Percentiles rank a stretch among this genome's conserved stretches.
These are phyloP conservation scores for Leucophenga varia DNA, from an alignment of 1,140 invertebrate genomes.

Conservation along the genomic window DNA sequence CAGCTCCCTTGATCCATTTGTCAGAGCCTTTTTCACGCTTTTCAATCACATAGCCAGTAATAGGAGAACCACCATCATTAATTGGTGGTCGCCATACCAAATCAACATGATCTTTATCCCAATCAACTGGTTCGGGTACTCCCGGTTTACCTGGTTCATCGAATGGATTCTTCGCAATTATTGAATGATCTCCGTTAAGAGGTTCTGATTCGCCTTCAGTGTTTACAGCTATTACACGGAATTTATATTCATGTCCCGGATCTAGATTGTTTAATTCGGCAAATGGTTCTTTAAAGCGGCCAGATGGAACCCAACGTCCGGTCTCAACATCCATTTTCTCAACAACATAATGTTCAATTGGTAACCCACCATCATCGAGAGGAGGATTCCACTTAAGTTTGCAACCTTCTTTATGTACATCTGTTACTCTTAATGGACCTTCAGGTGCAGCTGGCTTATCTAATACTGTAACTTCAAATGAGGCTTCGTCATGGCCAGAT, in stretches of 20 bases:
- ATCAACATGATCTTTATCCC: conserved; percentile 94
- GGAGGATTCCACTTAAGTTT: conserved; percentile 93
- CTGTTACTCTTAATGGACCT: conserved; percentile 84
- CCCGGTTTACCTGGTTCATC: conserved; percentile 91
- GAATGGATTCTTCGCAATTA: conserved; percentile 97
- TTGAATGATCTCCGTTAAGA: conserved; percentile 81
- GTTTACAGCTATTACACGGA: conserved; percentile 94
- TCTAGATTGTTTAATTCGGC: conserved; percentile 82
- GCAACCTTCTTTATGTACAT: conserved; percentile 92
- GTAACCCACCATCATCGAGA: conserved; percentile 85
- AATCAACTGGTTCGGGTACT: conserved; percentile 84
- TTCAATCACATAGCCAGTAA: conserved; percentile 91
- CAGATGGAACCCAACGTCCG: conserved; percentile 82
- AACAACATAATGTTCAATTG: conserved; percentile 88
- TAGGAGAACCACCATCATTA: conserved; percentile 88
- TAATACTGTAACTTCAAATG: conserved; percentile 83
- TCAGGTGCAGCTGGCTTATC: conserved; percentile 88
- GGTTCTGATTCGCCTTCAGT: conserved; percentile 93
- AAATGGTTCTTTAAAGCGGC: conserved; percentile 77
- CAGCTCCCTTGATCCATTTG: conserved; percentile 83
- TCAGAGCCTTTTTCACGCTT: conserved; percentile 87
- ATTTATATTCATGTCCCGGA: conserved; percentile 94
- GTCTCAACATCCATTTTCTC: conserved; percentile 87
- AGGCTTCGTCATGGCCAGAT: conserved; percentile 87
- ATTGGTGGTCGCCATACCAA: conserved; percentile 87